phyloP scores from a whole-genome alignment of 2,113 vertebrate species.

The Cervus canadensis region DNA sequence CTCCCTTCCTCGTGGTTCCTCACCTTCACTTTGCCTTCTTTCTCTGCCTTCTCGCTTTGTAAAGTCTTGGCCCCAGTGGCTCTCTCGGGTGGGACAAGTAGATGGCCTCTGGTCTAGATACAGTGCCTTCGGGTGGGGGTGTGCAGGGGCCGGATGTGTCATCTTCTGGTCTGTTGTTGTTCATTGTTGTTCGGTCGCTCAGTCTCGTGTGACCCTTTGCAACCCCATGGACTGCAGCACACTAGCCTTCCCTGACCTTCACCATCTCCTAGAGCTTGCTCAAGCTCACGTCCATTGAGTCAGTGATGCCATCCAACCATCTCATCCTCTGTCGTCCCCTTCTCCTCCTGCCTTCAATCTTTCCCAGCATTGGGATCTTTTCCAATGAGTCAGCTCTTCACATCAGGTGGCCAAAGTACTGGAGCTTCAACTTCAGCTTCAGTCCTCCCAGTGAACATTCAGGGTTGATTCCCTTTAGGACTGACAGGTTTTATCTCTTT shows the following conservation, averaged over 20 bases:
- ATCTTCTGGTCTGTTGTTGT: not conserved
- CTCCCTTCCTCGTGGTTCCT: not conserved
- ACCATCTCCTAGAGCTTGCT: not conserved
- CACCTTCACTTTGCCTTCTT: not conserved
- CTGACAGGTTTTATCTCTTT: not conserved
- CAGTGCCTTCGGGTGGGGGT: fast-evolving
- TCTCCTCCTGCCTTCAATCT: not conserved
- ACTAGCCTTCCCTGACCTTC: not conserved
- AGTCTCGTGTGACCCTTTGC: not conserved
- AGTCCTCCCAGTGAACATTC: not conserved
- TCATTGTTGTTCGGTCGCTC: not conserved
- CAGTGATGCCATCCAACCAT: not conserved
- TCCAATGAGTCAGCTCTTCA: not conserved
- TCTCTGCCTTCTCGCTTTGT: not conserved
- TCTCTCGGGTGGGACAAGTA: not conserved
- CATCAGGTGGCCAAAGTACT: not conserved
- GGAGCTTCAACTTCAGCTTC: not conserved
- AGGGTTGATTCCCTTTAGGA: not conserved
- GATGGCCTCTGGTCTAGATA: not conserved
- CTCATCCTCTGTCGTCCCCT: not conserved
- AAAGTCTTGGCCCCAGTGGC: not conserved
- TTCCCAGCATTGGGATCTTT: not conserved
- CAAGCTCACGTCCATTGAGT: not conserved
- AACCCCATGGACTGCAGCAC: not conserved
- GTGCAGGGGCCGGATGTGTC: fast-evolving